Evolutionary conservation across 2,113 vertebrate genomes (phyloP), one percentile per base, ranked within the genome.

Genomic region (Choloepus hoffmanni): DNA sequence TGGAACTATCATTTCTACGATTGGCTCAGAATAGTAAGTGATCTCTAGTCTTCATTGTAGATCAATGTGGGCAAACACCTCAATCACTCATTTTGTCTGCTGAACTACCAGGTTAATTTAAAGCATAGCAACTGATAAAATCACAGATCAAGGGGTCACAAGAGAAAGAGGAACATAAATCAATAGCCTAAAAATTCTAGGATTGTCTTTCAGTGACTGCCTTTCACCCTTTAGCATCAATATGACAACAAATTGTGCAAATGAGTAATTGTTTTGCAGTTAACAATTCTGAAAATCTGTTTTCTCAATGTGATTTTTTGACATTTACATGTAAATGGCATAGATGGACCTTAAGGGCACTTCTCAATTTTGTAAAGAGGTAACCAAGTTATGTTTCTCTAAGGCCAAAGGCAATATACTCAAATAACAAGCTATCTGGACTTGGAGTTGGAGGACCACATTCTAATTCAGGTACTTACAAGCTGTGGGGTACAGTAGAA

Each of bases 31-130:
- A 40, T 65, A 95, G 63, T 30, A 33, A 89, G 72, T 84, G 78
- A 87, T n/a, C 88, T 97, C 45, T 97, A 2, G 0, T 97, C 60
- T 96, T 97, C 43, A 89, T 92, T 96, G 97, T 81, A 96, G 92
- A 97, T 93, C 93, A 95, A 95, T 90, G 83, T 97, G 85, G 96
- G 97, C 95, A 93, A 96, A 96, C 55, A 65, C 95, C 97, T 90
- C 90, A 96, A n/a, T 97, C 94, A 93, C 36, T 94, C 30, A 23
- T 93, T 97, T 95, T 95, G 48, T 72, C 55, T 70, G 73, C 58
- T 85, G 1, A 93, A 85, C 70, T 96, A 92, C 65, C 92, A 96
- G 89, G 89, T 98, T 97, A 97, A 98, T 97, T 97, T 98, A 97
- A 98, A 98, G 90, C 79, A 93, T 79, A 53, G 48, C 65, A 97